Evolutionary conservation across 1,140 invertebrate genomes (phyloP).

Genomic region (Thaumatotibia leucotreta): DNA sequence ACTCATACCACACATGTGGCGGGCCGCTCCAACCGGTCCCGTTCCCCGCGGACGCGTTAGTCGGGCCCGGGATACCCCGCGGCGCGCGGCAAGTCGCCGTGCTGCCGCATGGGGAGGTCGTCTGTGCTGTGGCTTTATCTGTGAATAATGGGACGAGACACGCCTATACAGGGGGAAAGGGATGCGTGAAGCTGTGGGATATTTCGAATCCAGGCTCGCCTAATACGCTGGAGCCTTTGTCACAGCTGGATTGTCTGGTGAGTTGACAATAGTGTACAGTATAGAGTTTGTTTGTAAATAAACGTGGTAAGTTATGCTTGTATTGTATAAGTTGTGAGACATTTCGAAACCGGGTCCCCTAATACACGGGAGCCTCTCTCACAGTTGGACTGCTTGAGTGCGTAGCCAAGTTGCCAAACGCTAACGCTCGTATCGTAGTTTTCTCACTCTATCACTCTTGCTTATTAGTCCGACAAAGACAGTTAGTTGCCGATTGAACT

Average conservation of each 20-base stretch:
- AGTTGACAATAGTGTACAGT: no score
- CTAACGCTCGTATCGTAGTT: no score
- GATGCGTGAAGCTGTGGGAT: constrained; percentile 98
- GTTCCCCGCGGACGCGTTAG: constrained; percentile 96
- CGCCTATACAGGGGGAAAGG: constrained; percentile 99
- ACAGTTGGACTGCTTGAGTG: no score
- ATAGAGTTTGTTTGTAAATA: no score
- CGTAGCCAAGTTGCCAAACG: no score
- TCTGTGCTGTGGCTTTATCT: constrained; percentile 93
- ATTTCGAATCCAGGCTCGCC: constrained; percentile 90
- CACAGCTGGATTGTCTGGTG: constrained; percentile 95
- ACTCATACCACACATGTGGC: constrained; percentile 94
- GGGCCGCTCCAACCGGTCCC: constrained; percentile 94
- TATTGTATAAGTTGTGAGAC: no score
- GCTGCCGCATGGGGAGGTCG: constrained; percentile 95
- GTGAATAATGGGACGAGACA: constrained; percentile 90
- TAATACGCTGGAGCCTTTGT: constrained; percentile 82
- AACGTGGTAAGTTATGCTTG: no score
- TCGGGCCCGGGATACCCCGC: constrained; percentile 94
- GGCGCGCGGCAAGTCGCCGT: constrained; percentile 94
- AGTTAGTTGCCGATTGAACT: no score
- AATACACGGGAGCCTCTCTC: no score
- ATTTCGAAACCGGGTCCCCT: no score
- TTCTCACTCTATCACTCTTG: no score
- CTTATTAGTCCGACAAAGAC: no score